Evolutionary conservation across 2,888 invertebrate species (phyloP).

Genomic region (Mellilla xanthometata): DNA sequence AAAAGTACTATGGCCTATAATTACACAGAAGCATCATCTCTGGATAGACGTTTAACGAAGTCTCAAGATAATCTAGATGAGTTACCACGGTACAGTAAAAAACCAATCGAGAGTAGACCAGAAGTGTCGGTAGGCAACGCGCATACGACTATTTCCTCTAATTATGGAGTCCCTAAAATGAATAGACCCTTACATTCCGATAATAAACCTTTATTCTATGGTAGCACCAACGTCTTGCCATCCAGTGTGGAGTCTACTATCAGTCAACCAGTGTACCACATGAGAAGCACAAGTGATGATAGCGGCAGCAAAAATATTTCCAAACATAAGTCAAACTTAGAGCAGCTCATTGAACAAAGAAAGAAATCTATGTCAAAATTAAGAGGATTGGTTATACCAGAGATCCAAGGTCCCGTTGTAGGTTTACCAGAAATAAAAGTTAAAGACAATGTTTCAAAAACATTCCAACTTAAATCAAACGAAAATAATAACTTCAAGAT

Average conservation of each 20-base stretch:
- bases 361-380: constrained; percentile 92
- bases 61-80: constrained; percentile 80
- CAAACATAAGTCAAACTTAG: constrained; percentile 85
- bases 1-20: constrained; percentile 57
- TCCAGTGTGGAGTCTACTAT: constrained; percentile 52
- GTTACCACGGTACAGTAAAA: constrained; percentile 65
- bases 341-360: constrained; percentile 90
- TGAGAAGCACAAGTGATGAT: constrained; percentile 72
- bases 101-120: constrained; percentile 60
- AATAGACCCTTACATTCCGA: constrained; percentile 45
- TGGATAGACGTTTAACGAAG: constrained; percentile 73
- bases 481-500: constrained; percentile 54
- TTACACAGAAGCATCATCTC: constrained; percentile 61
- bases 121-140: constrained; percentile 80
- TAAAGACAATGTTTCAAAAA: constrained; percentile 80
- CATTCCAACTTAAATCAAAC: constrained; percentile 65
- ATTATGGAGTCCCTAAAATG: constrained; percentile 42
- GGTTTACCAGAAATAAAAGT: constrained; percentile 94
- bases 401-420: constrained; percentile 85
- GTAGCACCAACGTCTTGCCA: constrained; percentile 68
- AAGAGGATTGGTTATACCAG: constrained; percentile 94
- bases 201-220: constrained; percentile 70
- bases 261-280: constrained; percentile 57
- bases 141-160: constrained; percentile 45
- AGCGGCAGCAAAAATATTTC: constrained; percentile 56